phyloP scores from a whole-genome alignment of 2,797 vertebrate species.

The Phalloptychus januarius region DNA sequence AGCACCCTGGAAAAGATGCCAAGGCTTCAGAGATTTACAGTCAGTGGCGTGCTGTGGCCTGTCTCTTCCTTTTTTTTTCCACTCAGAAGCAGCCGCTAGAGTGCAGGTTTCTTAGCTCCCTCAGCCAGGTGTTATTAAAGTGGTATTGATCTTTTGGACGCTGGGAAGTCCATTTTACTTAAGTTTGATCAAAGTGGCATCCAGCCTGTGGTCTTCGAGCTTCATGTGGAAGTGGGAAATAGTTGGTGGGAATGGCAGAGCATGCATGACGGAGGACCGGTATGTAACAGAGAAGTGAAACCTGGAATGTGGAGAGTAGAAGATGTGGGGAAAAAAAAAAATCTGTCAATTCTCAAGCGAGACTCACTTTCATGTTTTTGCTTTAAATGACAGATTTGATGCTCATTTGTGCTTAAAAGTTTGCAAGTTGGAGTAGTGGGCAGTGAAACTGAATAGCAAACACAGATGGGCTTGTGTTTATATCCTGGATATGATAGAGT shows the following conservation, averaged over 20 bases:
- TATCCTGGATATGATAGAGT: conserved; percentile 31
- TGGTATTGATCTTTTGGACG: conserved; percentile 77
- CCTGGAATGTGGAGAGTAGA: conserved; percentile 25
- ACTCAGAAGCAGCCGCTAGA: conserved; percentile 33
- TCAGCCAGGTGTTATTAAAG: conserved; percentile 78
- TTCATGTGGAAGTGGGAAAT: conserved; percentile 62
- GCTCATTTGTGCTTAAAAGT: conserved; percentile 21
- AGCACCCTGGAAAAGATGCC: conserved; percentile 50
- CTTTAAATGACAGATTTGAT: conserved; percentile 48
- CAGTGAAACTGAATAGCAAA: conserved; percentile 39
- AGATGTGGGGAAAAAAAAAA: conserved; percentile 9
- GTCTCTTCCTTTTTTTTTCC: conserved; percentile 30
- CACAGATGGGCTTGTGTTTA: conserved; percentile 54
- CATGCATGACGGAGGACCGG: conserved; percentile 30
- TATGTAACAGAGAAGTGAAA: conserved; percentile 36
- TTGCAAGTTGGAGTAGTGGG: conserved; percentile 45
- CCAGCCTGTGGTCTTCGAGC: conserved; percentile 60
- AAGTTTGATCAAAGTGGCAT: conserved; percentile 78
- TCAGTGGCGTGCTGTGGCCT: conserved; percentile 49
- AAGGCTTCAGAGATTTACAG: conserved; percentile 70
- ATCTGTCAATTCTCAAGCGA: neutral
- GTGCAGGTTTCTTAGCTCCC: conserved; percentile 49
- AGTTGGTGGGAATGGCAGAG: conserved; percentile 23
- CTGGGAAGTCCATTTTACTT: conserved; percentile 78
- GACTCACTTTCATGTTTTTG: conserved; percentile 7